Evolutionary conservation across 2,797 vertebrate species (phyloP), one percentile per base, ranked within the genome.

Genomic region (Brachyalestes nurse): DNA sequence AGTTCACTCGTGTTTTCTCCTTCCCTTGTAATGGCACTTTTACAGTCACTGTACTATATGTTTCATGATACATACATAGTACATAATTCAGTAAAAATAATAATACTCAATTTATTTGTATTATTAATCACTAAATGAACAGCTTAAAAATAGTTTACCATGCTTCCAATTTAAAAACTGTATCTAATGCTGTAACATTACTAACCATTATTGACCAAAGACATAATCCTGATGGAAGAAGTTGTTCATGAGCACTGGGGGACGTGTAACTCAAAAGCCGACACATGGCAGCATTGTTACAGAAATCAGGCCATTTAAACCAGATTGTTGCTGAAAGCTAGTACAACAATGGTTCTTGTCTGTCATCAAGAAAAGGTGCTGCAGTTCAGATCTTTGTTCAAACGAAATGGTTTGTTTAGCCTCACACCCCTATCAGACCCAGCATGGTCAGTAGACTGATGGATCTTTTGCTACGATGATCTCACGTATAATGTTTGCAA

Each of bases 331-430:
- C 8, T 75, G n/a, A 75, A 58, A 70, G 47, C 74, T 28, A 47
- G n/a, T 53, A 75, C 69, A 55, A n/a, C 38, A 13, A 45, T 45
- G 64, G 17, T 66, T 66, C 17, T 45, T 66, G 8, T 65, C 57
- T 75, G 55, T 79, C 81, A 69, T 34, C 6, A 10, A 69, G 81
- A 14, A 45, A 70, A 79, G 42, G 55, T 70, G 62, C 51, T 28
- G 28, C 62, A 5, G 53, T 21, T 38, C 64, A 73, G 61, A 74
- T 67, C 42, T 51, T 78, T 51, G 21, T 70, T 64, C 28, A 75
- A 70, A 55, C 28, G 12, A 49, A 75, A 28, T 81, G 73, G 28
- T 76, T 76, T 81, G 25, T 81, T 81, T 81, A 70, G 73, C 65
- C 45, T 70, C 65, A 70, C 72, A 69, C 64, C 25, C 65, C 17